Base-by-base conservation (phyloP, 2,888 invertebrate genomes). In the Lithophane semibrunnea region DNA sequence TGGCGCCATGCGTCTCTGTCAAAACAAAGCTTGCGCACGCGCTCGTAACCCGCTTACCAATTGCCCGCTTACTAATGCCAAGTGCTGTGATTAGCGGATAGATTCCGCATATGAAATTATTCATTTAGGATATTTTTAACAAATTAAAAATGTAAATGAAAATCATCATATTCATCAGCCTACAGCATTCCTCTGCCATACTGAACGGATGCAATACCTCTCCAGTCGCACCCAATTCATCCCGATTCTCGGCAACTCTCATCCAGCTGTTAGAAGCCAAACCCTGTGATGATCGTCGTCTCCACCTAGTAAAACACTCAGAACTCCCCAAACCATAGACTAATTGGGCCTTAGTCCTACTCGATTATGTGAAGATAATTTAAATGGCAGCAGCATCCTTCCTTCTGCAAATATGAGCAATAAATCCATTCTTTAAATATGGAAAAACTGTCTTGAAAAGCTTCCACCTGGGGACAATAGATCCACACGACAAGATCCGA, bases 1-100 rank as follows among this genome's bases (percentile, higher is more conserved):
- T n/a, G 73, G 82, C 81, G 82, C 77, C 72, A 67, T 73, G 69
- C 69, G 13, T 68, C 56, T 58, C 73, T 67, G 66, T 77, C 66
- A 82, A 82, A 82, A 82, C 74, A 75, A 74, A 49, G 13, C 56
- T 3, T 60, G 77, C 64, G 78, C 71, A 60, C n/a, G 65, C 72
- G 74, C 82, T 42, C 49, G 12, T 80, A 56, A 70, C 52, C 69
- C 49, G 68, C 42, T 49, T 42, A 63, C 61, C 24, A 29, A 37
- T 21, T n/a, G n/a, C 52, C 69, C 49, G 68, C 42, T 49, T 42
- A 63, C 61, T 37, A 29, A 37, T 21, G 54, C 67, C 64, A 68
- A 82, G n/a, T 42, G 61, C 5, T 70, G 16, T 24, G 64, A 71
- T 77, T 71, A 44, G 49, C 42, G 0, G 44, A 68, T 73, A 44